Base-by-base conservation (phyloP, 2,113 vertebrate genomes). In the Geococcyx californianus region DNA sequence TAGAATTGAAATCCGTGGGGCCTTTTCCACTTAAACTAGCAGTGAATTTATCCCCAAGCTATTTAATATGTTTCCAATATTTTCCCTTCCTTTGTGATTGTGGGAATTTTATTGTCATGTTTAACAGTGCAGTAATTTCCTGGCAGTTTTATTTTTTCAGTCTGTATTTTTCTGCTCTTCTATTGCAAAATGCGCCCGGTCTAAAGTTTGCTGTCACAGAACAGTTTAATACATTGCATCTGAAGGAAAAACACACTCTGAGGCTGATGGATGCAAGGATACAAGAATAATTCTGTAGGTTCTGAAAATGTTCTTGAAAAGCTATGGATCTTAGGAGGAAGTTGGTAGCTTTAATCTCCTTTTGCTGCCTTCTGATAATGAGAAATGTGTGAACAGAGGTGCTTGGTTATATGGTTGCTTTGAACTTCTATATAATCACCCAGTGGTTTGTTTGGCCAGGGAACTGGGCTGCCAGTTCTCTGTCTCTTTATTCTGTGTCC, bases 151-250 rank as follows among this genome's bases (percentile, higher is more conserved):
- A 47, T 95, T 93, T 95, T 70, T 81, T 84, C 70, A 94, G 69
- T 63, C 73, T 94, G 95, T 97, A 90, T 74, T 97, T 97, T 97
- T 93, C 94, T 97, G 84, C 59, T 89, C 56, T 93, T 77, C 67
- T 60, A 66, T 94, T 93, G 91, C 95, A 98, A 95, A 96, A 94
- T 81, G 16, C 24, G 11, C 42, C 72, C 40, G 16, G 1, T 49
- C 62, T 79, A 54, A 72, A 56, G 36, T 79, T 68, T 68, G 18
- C 72, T 60, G 29, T 76, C 70, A 33, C 47, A n/a, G 60, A 34
- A n/a, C 44, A 11, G 58, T 82, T 59, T 33, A 16, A 49, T 75
- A 19, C 0, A 0, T 29, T 60, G 63, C 56, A 75, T 63, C 23
- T 0, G 2, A 52, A 67, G 26, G 10, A 49, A 54, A 89, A 74